These are phyloP conservation scores for Uria aalge DNA, from an alignment of 2,113 vertebrate species.

Conservation along the genomic window DNA sequence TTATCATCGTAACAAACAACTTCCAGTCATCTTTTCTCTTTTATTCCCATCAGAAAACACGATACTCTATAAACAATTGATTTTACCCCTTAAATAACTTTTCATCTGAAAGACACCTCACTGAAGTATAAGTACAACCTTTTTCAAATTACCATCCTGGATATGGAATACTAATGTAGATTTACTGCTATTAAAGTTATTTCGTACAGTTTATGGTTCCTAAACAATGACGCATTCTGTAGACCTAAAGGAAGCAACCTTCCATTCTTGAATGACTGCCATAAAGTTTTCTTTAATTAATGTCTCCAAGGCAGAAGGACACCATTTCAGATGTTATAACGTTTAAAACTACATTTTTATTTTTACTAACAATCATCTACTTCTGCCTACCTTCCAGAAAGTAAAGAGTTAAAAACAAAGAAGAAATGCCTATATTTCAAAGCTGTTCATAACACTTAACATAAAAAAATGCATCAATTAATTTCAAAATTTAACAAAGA, in stretches of 20 bases:
- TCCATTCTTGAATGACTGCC: neutral
- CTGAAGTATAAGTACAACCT: conserved; percentile 29
- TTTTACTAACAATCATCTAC: neutral
- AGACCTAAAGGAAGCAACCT: neutral
- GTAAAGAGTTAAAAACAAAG: neutral
- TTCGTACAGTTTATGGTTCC: conserved; percentile 16
- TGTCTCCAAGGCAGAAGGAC: neutral
- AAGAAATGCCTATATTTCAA: neutral
- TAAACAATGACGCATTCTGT: conserved; percentile 3
- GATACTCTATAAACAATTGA: conserved; percentile 55
- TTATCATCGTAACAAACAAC: conserved; percentile 62
- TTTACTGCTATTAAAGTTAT: conserved; percentile 34
- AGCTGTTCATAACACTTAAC: neutral
- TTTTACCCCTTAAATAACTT: conserved; percentile 69
- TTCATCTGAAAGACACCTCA: conserved; percentile 57
- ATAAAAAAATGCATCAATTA: neutral
- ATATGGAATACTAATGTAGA: conserved; percentile 27
- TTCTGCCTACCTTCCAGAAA: neutral
- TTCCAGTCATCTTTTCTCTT: conserved; percentile 63
- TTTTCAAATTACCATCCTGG: conserved; percentile 20
- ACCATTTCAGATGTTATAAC: neutral
- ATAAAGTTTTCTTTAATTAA: neutral
- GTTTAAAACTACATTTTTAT: neutral
- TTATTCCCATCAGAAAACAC: conserved; percentile 67
- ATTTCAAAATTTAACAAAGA: neutral